Evolutionary conservation across 2,888 invertebrate species (phyloP).

Genomic region (Volucella inanis): DNA sequence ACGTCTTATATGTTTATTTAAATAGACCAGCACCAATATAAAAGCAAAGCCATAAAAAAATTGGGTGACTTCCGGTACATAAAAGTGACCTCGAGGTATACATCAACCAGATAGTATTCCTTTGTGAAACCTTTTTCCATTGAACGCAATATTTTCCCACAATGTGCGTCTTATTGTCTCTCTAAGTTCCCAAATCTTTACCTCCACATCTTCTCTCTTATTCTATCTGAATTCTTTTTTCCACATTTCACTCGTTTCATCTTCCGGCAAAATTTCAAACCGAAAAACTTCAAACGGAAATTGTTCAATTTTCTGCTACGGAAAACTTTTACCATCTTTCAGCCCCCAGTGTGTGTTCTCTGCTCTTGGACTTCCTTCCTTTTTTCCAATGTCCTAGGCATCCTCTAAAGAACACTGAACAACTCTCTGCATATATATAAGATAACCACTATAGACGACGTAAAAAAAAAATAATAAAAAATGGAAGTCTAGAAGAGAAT

Average conservation of each 20-base stretch:
- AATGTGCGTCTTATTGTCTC: slow-evolving; percentile 18
- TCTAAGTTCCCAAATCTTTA: background rate
- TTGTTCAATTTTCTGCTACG: slow-evolving; percentile 76
- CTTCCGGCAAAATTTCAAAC: slow-evolving; percentile 58
- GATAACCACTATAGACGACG: slow-evolving; percentile 44
- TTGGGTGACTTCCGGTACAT: too few species aligned
- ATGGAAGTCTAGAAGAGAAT: slow-evolving; percentile 32
- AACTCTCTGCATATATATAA: slow-evolving; percentile 18
- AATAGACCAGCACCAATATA: too few species aligned
- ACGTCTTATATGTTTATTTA: too few species aligned
- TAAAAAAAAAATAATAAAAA: background rate
- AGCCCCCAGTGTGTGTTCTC: slow-evolving; percentile 26
- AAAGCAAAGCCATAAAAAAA: too few species aligned
- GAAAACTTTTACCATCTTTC: slow-evolving; percentile 68
- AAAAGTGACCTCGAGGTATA: too few species aligned
- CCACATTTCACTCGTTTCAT: slow-evolving; percentile 2
- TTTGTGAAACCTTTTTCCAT: background rate
- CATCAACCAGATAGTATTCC: too few species aligned
- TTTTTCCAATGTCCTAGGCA: slow-evolving; percentile 58
- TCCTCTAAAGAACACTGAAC: slow-evolving; percentile 42
- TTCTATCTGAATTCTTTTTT: slow-evolving; percentile 9
- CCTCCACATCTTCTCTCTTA: background rate
- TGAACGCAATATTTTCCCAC: slow-evolving; percentile 5
- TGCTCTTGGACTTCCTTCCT: slow-evolving; percentile 68
- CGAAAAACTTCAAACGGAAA: slow-evolving; percentile 71